Evolutionary conservation across 2,113 vertebrate genomes (phyloP).

Genomic region (Actenoides hombroni): DNA sequence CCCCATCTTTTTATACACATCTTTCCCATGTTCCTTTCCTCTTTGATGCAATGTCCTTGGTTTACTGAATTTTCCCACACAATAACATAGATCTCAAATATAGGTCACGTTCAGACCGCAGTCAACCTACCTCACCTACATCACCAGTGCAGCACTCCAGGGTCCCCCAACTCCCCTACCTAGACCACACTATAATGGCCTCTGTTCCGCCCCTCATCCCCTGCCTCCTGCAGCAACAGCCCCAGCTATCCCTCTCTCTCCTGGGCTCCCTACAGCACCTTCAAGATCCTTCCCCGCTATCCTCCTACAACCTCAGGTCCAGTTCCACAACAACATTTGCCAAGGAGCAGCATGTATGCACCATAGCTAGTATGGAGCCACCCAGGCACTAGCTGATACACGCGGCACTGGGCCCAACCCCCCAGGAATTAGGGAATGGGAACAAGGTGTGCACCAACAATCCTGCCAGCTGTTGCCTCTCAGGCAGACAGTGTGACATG

Average conservation of each 20-base stretch:
- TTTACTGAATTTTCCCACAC: neutral
- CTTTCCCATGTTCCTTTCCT: neutral
- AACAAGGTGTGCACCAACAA: neutral
- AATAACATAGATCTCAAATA: neutral
- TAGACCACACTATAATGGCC: neutral
- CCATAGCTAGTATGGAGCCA: neutral
- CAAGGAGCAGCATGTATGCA: neutral
- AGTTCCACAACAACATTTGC: neutral
- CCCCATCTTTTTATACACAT: neutral
- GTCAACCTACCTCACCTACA: neutral
- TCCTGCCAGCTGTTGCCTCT: neutral
- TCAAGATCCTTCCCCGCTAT: neutral
- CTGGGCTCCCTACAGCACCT: neutral
- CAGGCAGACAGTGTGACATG: rapidly evolving
- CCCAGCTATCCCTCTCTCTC: neutral
- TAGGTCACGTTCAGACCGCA: neutral
- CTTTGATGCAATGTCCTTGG: neutral
- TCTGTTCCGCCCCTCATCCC: neutral
- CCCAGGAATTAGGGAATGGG: neutral
- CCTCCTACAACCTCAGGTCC: neutral
- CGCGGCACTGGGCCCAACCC: neutral
- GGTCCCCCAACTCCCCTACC: neutral
- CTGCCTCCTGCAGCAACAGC: neutral
- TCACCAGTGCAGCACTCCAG: no score
- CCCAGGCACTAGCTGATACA: neutral